Base-by-base conservation (phyloP, 2,113 vertebrate genomes). In the Ifrita kowaldi region DNA sequence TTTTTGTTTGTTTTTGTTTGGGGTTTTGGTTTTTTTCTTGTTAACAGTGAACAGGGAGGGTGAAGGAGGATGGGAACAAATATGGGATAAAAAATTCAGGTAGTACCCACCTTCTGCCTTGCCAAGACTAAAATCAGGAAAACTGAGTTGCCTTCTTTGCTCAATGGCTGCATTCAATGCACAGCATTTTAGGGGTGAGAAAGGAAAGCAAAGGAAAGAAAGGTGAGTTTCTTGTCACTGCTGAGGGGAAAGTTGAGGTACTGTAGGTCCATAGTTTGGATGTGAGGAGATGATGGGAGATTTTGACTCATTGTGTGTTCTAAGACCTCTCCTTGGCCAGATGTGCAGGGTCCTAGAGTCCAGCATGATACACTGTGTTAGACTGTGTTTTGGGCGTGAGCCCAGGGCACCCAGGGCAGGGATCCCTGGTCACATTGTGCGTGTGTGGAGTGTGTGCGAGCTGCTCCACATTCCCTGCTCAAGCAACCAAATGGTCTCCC, bases 161-260 rank as follows among this genome's bases (percentile, higher is more conserved):
- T 60, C 63, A 46, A 28, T 69, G 33, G 22, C 21, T 69, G 16
- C 42, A 18, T 8, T 53, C 6, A 23, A 11, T 1, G 4, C 0
- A 6, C 22, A 69, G 23, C 20, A 42, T 15, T 59, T 89, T 44
- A 81, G 37, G 6, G 12, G 3, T 19, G 11, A 67, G 52, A 22
- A 78, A 50, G 39, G 63, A 81, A 84, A 81, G 19, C 42, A 70
- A 70, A 74, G 23, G 26, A 57, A 44, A 2, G 2, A 39, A 1
- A 3, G 19, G 15, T 0, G 0, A 77, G 22, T 76, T 93, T 79
- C 50, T 62, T 6, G 4, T 28, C 3, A 5, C 22, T 35, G 10
- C 24, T 57, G 53, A 89, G 41, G 16, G 19, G 11, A 76, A 85
- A 73, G 19, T 1, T 0, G 0, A 12, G 5, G 6, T 49, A 4